Evolutionary conservation across 2,113 vertebrate genomes (phyloP).

Genomic region (Hippocampus zosterae): DNA sequence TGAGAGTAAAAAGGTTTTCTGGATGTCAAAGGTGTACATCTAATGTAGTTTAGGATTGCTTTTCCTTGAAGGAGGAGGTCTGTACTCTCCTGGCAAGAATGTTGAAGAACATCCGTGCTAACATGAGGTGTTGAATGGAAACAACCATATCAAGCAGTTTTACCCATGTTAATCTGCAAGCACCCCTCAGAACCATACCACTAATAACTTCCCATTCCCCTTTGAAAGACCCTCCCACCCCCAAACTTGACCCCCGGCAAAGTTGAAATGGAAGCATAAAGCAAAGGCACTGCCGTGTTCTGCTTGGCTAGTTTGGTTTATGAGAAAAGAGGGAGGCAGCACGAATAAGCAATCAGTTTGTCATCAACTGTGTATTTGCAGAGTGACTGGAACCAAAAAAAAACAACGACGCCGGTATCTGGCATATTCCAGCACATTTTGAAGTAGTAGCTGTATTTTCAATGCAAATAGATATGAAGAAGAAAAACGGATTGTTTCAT

Average conservation of each 20-base stretch:
- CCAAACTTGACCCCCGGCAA: conserved; percentile 43
- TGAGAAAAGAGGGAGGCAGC: conserved; percentile 25
- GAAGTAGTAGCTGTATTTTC: conserved; percentile 10
- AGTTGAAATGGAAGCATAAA: conserved; percentile 42
- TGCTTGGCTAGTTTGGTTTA: conserved; percentile 50
- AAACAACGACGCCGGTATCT: conserved; percentile 21
- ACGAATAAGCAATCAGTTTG: conserved; percentile 22
- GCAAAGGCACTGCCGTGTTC: conserved; percentile 57
- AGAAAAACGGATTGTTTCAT: conserved; percentile 4
- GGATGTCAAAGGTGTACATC: neutral
- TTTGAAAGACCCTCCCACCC: conserved; percentile 34
- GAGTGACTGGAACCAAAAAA: conserved; percentile 26
- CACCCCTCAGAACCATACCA: conserved; percentile 46
- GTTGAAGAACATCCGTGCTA: conserved; percentile 52
- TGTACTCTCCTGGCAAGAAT: neutral
- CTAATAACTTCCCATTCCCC: conserved; percentile 63
- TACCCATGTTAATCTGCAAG: conserved; percentile 49
- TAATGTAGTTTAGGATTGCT: neutral
- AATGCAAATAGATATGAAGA: conserved; percentile 18
- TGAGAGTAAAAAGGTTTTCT: neutral
- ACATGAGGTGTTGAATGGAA: conserved; percentile 28
- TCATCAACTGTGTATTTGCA: conserved; percentile 41
- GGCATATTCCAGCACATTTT: conserved; percentile 10
- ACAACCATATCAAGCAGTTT: conserved; percentile 22
- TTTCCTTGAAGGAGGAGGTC: neutral